Conservation (phyloP, 2,797 vertebrate species). For the Nasua narica region DNA sequence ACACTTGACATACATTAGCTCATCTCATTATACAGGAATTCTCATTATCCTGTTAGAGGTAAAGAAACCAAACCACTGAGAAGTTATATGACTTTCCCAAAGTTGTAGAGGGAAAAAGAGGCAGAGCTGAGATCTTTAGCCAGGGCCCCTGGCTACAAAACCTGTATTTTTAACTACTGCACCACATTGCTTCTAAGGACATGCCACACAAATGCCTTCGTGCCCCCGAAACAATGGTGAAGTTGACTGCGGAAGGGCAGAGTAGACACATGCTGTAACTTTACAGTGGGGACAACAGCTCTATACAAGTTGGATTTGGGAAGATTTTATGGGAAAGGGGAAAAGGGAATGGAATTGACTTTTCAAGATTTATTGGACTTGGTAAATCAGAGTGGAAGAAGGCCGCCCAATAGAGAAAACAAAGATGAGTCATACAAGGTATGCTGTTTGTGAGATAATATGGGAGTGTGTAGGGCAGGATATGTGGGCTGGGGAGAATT, state of each 20-base stretch:
- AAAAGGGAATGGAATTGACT: neutral
- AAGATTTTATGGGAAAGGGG: neutral
- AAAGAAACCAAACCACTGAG: neutral
- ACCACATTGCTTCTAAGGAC: neutral
- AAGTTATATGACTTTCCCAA: neutral
- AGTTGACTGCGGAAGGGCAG: neutral
- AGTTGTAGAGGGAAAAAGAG: neutral
- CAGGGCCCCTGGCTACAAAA: neutral
- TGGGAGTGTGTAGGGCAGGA: neutral
- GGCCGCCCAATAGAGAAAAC: neutral
- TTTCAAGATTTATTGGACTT: neutral
- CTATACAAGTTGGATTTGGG: neutral
- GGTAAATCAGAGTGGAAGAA: neutral
- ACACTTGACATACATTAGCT: neutral
- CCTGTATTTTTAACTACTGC: neutral
- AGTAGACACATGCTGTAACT: rapidly evolving
- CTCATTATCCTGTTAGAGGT: neutral
- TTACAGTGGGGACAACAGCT: neutral
- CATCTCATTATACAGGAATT: neutral
- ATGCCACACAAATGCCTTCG: neutral
- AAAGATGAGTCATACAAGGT: neutral
- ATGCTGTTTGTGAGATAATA: neutral
- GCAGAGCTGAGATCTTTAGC: neutral
- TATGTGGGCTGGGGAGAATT: rapidly evolving
- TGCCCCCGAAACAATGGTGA: neutral